These are phyloP conservation scores for Trichogramma dendrolimi DNA, from an alignment of 2,888 invertebrate species.

Conservation along the genomic window DNA sequence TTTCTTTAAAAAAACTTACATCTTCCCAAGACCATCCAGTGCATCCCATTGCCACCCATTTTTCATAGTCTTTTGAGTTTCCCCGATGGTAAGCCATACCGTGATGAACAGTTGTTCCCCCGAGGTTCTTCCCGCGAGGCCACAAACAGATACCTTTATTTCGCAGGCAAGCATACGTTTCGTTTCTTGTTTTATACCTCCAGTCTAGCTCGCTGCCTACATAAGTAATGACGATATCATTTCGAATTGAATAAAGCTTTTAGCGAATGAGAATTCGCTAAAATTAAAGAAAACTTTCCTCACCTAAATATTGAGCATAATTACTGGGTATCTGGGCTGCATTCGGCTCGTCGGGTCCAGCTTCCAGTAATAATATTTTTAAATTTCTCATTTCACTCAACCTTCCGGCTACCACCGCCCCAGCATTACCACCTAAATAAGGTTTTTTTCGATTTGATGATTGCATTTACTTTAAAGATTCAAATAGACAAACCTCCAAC, in stretches of 20 bases:
- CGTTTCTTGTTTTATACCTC: constrained; percentile 63
- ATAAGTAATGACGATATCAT: constrained; percentile 2
- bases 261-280: constrained; percentile 3
- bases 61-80: constrained; percentile 67
- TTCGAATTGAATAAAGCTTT: constrained; percentile 4
- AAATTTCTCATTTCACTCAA: constrained; percentile 61
- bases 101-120: constrained; percentile 69
- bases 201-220: constrained; percentile 59
- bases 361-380: constrained; percentile 66
- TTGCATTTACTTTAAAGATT: not conserved
- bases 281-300: not conserved
- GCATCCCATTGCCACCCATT: constrained; percentile 69
- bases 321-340: constrained; percentile 51
- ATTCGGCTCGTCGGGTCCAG: constrained; percentile 66
- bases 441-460: not conserved
- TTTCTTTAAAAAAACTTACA: constrained; percentile 28
- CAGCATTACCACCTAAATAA: constrained; percentile 58
- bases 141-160: constrained; percentile 58
- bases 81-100: constrained; percentile 84
- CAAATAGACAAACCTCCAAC: constrained; percentile 53
- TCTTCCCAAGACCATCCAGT: constrained; percentile 72
- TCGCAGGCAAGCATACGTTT: constrained; percentile 59
- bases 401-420: constrained; percentile 61
- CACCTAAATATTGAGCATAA: constrained; percentile 38
- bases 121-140: constrained; percentile 68